Conservation (phyloP, 2,888 invertebrate species). For the Unio pictorum region DNA sequence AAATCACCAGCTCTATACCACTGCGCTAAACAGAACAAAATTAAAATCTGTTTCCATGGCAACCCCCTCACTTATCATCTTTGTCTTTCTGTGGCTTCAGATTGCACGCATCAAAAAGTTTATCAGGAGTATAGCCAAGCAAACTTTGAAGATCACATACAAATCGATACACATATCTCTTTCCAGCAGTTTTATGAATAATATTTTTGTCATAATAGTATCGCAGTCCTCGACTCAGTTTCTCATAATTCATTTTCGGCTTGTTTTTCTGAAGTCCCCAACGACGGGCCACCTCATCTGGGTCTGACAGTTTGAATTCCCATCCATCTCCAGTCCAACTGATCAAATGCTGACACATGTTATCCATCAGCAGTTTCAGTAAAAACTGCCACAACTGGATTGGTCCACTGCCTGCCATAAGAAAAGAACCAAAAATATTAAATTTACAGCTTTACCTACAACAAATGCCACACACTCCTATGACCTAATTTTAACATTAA, state of each 20-base stretch:
- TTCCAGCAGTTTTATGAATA: slow-evolving; percentile 91
- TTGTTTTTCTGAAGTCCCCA: slow-evolving; percentile 72
- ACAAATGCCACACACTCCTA: too few species aligned
- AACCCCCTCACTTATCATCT: slow-evolving; percentile 56
- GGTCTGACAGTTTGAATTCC: slow-evolving; percentile 98
- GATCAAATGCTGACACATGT: slow-evolving; percentile 95
- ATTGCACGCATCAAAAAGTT: slow-evolving; percentile 82
- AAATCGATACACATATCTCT: slow-evolving; percentile 98
- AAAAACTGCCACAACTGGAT: slow-evolving; percentile 99
- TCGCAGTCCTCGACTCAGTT: slow-evolving; percentile 93
- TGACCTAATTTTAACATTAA: too few species aligned
- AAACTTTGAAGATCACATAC: slow-evolving; percentile 97
- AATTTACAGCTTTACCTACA: background rate
- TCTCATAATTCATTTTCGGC: slow-evolving; percentile 96
- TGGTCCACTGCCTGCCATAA: slow-evolving; percentile 78
- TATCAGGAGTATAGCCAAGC: slow-evolving; percentile 96
- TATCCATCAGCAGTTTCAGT: slow-evolving; percentile 93
- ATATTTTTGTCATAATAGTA: slow-evolving; percentile 99
- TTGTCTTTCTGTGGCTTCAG: slow-evolving; percentile 70
- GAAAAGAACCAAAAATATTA: background rate
- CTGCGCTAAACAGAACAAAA: too few species aligned
- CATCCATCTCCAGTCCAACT: slow-evolving; percentile 99
- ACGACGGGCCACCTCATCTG: slow-evolving; percentile 84
- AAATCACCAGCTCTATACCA: too few species aligned
- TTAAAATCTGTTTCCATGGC: too few species aligned